phyloP scores from a whole-genome alignment of 2,888 invertebrate species.

The Pachydiplax longipennis region DNA sequence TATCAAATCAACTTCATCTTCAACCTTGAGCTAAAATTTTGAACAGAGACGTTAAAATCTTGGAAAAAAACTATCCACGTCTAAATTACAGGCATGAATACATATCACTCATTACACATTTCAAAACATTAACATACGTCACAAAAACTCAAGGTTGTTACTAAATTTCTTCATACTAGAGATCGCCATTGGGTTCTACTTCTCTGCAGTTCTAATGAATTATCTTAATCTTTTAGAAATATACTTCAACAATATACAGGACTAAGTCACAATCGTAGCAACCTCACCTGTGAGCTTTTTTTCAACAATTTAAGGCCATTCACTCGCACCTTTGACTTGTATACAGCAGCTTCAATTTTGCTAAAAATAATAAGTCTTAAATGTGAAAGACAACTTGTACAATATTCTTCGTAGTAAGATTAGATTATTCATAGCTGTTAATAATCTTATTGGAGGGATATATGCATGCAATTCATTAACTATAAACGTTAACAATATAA shows the following conservation, averaged over 20 bases:
- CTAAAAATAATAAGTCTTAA: conserved; percentile 61
- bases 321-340: conserved; percentile 79
- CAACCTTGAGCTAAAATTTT: conserved; percentile 65
- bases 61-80: neutral
- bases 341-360: conserved; percentile 81
- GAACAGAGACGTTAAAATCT: neutral
- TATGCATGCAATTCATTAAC: no score
- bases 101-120: neutral
- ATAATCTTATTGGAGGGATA: no score
- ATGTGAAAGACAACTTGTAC: neutral
- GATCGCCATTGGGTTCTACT: neutral
- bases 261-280: neutral
- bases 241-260: neutral
- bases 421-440: neutral
- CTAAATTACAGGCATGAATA: neutral
- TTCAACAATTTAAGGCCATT: conserved; percentile 80
- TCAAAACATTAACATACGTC: no score
- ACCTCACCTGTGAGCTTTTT: conserved; percentile 72
- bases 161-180: no score
- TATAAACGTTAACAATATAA: no score
- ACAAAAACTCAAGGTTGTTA: no score
- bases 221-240: neutral
- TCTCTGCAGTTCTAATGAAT: neutral
- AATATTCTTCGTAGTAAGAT: no score
- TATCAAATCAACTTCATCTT: conserved; percentile 82